Percentiles rank a stretch among this genome's conserved stretches.
Conservation (phyloP, 1,140 invertebrate genomes). For the Solen grandis region DNA sequence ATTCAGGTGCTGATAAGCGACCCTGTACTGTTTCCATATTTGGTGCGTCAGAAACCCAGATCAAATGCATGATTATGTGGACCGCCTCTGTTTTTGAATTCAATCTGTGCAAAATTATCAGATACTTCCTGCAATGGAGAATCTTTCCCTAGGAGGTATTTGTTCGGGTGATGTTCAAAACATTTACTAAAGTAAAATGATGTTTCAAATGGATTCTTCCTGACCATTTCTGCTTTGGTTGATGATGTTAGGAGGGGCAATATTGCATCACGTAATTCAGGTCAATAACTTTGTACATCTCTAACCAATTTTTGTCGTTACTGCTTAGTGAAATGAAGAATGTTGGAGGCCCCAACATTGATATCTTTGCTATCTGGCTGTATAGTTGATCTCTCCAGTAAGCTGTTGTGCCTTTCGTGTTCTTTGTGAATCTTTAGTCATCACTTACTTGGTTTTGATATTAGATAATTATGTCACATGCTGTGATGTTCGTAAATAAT, state of each 20-base stretch:
- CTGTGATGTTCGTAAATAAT: background rate
- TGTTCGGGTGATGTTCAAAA: too few relatives aligned
- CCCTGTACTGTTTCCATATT: background rate
- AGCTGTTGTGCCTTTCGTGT: background rate
- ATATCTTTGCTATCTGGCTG: background rate
- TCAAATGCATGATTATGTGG: slow-evolving; percentile 11
- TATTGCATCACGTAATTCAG: too few relatives aligned
- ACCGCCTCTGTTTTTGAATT: slow-evolving; percentile 22
- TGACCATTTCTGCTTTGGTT: too few relatives aligned
- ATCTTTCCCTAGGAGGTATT: background rate
- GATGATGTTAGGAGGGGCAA: too few relatives aligned
- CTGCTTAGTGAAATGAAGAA: slow-evolving; percentile 8
- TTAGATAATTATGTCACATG: background rate
- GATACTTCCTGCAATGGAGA: background rate
- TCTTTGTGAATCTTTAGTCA: background rate
- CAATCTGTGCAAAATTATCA: slow-evolving; percentile 12
- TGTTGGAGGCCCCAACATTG: slow-evolving; percentile 3
- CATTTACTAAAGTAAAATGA: too few relatives aligned
- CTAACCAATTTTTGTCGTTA: background rate
- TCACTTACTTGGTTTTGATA: background rate
- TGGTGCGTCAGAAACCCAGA: background rate
- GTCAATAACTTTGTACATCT: background rate
- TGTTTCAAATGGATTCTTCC: too few relatives aligned
- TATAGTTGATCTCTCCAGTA: slow-evolving; percentile 8
- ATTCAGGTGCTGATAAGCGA: background rate